These are phyloP conservation scores for Himalopsyche kuldschensis DNA, from an alignment of 2,888 invertebrate species.

Conservation along the genomic window DNA sequence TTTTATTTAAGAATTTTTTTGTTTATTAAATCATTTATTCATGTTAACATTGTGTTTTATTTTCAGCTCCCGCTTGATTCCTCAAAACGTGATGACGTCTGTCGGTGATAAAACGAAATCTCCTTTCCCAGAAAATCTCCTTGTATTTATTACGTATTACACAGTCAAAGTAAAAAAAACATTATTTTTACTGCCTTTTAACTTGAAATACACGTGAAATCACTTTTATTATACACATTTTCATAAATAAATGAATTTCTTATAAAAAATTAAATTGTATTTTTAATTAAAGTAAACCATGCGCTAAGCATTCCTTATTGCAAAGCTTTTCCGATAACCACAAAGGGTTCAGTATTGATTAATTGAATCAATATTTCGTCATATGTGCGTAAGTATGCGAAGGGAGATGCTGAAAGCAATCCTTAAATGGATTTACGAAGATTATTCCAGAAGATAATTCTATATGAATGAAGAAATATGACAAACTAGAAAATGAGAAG, in stretches of 20 bases:
- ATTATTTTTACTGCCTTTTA: background rate
- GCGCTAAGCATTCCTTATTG: too few species aligned
- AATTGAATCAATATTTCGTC: too few species aligned
- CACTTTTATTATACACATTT: background rate
- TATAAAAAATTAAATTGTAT: background rate
- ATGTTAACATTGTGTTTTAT: background rate
- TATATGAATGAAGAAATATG: too few species aligned
- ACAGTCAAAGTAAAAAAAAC: background rate
- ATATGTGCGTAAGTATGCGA: too few species aligned
- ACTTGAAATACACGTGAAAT: background rate
- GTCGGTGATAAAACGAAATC: background rate
- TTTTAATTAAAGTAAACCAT: too few species aligned
- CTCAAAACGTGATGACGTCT: background rate
- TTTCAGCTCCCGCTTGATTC: constrained; percentile 26
- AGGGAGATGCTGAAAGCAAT: too few species aligned
- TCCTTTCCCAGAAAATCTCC: background rate
- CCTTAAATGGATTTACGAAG: too few species aligned
- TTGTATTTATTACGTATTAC: background rate
- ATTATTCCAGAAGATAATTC: too few species aligned
- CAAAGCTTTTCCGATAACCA: too few species aligned
- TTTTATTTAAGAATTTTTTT: background rate
- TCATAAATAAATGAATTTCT: background rate
- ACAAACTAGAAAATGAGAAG: too few species aligned
- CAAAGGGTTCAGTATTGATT: too few species aligned
- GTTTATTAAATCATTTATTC: background rate